phyloP scores from a whole-genome alignment of 2,797 vertebrate genomes.

The Protonibea diacanthus region DNA sequence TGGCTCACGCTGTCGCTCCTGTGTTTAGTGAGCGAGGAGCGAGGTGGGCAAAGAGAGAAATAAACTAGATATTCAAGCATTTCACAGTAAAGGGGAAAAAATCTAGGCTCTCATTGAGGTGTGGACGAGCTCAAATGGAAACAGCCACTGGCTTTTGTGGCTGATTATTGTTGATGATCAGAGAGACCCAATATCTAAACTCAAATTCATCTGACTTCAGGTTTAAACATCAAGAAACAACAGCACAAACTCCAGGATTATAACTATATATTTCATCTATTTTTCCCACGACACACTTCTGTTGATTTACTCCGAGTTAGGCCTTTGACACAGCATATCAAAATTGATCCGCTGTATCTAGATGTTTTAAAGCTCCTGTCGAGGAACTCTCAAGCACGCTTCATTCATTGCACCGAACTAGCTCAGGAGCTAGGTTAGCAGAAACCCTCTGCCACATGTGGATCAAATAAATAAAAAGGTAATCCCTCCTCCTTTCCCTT shows the following conservation, averaged over 20 bases:
- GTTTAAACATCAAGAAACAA: conserved; percentile 15
- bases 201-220: background rate
- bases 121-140: conserved; percentile 41
- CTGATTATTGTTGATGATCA: conserved; percentile 20
- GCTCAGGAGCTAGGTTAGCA: conserved; percentile 58
- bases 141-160: conserved; percentile 36
- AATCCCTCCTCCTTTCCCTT: conserved; percentile 61
- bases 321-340: conserved; percentile 56
- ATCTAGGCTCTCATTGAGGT: conserved; percentile 45
- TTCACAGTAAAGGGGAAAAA: conserved; percentile 38
- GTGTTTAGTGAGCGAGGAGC: conserved; percentile 58
- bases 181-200: background rate
- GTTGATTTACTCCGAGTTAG: conserved; percentile 37
- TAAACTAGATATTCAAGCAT: conserved; percentile 46
- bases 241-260: background rate
- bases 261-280: background rate
- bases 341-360: conserved; percentile 66
- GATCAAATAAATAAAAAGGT: conserved; percentile 75
- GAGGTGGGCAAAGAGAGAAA: conserved; percentile 49
- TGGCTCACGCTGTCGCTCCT: conserved; percentile 31
- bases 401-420: conserved; percentile 47
- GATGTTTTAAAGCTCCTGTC: conserved; percentile 56
- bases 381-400: conserved; percentile 52
- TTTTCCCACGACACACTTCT: background rate
- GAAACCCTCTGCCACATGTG: conserved; percentile 57